Evolutionary conservation across 1,140 invertebrate species (phyloP), one percentile per base, ranked within the genome.

Genomic region (Carcinoscorpius rotundicauda): DNA sequence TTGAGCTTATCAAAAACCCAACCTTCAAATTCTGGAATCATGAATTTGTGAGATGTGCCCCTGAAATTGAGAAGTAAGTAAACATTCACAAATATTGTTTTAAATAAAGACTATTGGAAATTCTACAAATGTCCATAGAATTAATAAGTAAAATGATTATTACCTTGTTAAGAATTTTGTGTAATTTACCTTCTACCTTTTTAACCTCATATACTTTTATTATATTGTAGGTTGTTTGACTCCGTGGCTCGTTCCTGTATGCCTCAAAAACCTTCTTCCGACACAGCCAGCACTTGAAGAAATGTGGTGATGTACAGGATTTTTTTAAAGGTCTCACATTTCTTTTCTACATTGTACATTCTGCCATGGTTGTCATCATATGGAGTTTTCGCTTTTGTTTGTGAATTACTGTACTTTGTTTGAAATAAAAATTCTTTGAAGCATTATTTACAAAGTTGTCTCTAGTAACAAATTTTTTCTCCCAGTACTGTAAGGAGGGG

Each of bases 21-120:
- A 87, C 86, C n/a, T 99, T 97, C 80, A 97, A 97, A 78, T 99
- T 99, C 78, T 99, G 96, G 96, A 86, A 87, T 62, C 95, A 99
- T 75, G 95, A 99, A 70, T 99, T 99, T 81, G 96, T 99, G 0
- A 91, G 95, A 75, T 99, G 96, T 80, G 95, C 96, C 50, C 94
- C 95, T 6, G 97, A 99, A 81, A 97, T 98, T 75, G 93, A 97
- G 80, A 98, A 97, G 89, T 93, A 79, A 83, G 84, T 82, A 56
- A 57, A 9, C 6, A 58, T 6, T 10, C 51, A 49, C 57, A 6
- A 52, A 58, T n/a, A 51, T 29, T 8, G 5, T 52, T 61, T 5
- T 58, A 51, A 9, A 8, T 6, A 55, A 6, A 62, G 4, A 51
- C 4, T 53, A 52, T 60, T 48, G 49, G 10, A 62, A 29, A n/a